A percentile compares a stretch with the other conserved stretches of the same genome.
phyloP scores from a whole-genome alignment of 1,140 invertebrate genomes.

The Trialeurodes vaporariorum region DNA sequence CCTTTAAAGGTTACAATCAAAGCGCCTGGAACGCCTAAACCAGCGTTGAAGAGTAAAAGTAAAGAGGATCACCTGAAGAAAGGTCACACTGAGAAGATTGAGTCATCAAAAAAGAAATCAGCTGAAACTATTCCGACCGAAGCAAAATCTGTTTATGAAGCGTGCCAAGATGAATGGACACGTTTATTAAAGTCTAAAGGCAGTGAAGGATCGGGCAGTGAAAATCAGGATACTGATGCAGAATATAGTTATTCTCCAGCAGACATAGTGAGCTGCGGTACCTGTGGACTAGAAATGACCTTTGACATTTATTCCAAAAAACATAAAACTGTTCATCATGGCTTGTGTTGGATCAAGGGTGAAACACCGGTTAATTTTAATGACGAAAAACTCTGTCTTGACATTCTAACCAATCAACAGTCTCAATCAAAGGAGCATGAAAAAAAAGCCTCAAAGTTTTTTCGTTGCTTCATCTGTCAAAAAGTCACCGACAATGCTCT shows the following conservation, averaged over 20 bases:
- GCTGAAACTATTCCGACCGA: background rate
- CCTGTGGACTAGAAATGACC: background rate
- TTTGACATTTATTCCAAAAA: background rate
- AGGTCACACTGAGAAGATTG: too few species aligned
- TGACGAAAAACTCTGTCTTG: background rate
- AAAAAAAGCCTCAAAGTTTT: background rate
- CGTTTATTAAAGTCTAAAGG: background rate
- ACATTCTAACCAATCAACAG: background rate
- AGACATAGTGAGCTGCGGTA: background rate
- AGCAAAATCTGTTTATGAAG: background rate
- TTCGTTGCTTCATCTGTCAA: background rate
- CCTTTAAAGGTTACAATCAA: too few species aligned
- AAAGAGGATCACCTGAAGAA: too few species aligned
- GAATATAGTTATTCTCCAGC: too few species aligned
- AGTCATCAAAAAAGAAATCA: too few species aligned
- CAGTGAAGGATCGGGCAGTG: background rate
- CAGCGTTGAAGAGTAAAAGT: too few species aligned
- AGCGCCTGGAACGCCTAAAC: too few species aligned
- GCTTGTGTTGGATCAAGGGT: background rate
- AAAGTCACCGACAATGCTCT: background rate
- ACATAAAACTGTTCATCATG: background rate
- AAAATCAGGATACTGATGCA: background rate
- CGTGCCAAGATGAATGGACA: background rate
- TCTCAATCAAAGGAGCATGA: background rate
- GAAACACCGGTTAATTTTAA: background rate